These are phyloP conservation scores for Luffia ferchaultella DNA, from an alignment of 2,888 invertebrate genomes.

Conservation along the genomic window DNA sequence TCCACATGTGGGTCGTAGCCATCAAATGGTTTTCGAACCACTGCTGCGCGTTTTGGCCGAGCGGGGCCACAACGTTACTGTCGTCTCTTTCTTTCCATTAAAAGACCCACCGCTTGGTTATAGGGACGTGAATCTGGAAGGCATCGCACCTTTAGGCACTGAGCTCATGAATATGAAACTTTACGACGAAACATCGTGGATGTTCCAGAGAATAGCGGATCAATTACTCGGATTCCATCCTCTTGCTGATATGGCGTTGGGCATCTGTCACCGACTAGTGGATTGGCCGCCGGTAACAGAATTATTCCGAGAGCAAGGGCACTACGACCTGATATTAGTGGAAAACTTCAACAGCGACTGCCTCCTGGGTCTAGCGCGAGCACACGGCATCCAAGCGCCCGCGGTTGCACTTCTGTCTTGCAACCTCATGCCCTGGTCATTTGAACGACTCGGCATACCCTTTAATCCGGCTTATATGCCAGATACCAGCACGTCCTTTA, in stretches of 20 bases:
- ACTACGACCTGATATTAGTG: slow-evolving; percentile 70
- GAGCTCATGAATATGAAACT: slow-evolving; percentile 35
- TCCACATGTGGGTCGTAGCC: slow-evolving; percentile 68
- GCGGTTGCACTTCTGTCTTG: slow-evolving; percentile 64
- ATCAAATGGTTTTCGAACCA: slow-evolving; percentile 68
- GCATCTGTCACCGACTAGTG: slow-evolving; percentile 41
- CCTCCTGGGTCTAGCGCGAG: slow-evolving; percentile 65
- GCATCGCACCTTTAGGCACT: slow-evolving; percentile 35
- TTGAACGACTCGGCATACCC: slow-evolving; percentile 43
- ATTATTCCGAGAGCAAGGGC: slow-evolving; percentile 29
- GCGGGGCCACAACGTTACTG: slow-evolving; percentile 68
- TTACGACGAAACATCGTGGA: slow-evolving; percentile 29
- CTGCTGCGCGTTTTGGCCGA: slow-evolving; percentile 59
- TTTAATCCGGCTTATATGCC: slow-evolving; percentile 64
- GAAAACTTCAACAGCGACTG: slow-evolving; percentile 73
- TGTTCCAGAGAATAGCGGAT: slow-evolving; percentile 27
- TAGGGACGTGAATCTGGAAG: slow-evolving; percentile 47
- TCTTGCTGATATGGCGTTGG: slow-evolving; percentile 33
- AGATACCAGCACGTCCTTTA: slow-evolving; percentile 52
- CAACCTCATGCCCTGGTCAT: slow-evolving; percentile 64
- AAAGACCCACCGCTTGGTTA: slow-evolving; percentile 49
- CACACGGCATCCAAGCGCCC: slow-evolving; percentile 59
- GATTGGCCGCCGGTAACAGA: slow-evolving; percentile 38
- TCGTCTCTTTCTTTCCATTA: slow-evolving; percentile 66
- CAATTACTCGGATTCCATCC: slow-evolving; percentile 32